These are phyloP conservation scores for Lerista edwardsae DNA, from an alignment of 2,797 vertebrate genomes.

Conservation along the genomic window DNA sequence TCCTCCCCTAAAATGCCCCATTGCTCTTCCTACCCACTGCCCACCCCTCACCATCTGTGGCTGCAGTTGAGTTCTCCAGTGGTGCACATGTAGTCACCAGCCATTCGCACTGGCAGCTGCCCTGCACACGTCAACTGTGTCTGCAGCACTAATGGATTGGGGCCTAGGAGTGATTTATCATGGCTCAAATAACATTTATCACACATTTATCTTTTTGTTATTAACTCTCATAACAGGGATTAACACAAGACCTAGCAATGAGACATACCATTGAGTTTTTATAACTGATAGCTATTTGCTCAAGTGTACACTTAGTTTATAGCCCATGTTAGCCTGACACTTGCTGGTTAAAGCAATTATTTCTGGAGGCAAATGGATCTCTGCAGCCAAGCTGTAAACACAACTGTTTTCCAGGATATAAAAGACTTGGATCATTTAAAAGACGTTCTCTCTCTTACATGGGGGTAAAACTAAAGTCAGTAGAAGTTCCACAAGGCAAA, in stretches of 20 bases:
- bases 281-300: neutral
- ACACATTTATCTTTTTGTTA: slow-evolving; percentile 20
- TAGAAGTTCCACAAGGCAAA: neutral
- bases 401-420: neutral
- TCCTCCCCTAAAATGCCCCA: too few species aligned
- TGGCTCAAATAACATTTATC: neutral
- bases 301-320: neutral
- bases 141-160: too few species aligned
- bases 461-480: neutral
- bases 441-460: neutral
- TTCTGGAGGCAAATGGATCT: neutral
- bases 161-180: neutral
- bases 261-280: slow-evolving; percentile 46
- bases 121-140: neutral
- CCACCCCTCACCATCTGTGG: too few species aligned
- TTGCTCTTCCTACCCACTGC: too few species aligned
- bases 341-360: neutral
- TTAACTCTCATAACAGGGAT: slow-evolving; percentile 46
- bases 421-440: neutral
- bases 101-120: too few species aligned
- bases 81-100: too few species aligned
- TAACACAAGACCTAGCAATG: slow-evolving; percentile 2
- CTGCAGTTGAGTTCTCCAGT: too few species aligned
- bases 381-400: neutral
- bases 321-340: neutral